These are phyloP conservation scores for Chelidonichthys spinosus DNA, from an alignment of 2,797 vertebrate genomes.

Conservation along the genomic window DNA sequence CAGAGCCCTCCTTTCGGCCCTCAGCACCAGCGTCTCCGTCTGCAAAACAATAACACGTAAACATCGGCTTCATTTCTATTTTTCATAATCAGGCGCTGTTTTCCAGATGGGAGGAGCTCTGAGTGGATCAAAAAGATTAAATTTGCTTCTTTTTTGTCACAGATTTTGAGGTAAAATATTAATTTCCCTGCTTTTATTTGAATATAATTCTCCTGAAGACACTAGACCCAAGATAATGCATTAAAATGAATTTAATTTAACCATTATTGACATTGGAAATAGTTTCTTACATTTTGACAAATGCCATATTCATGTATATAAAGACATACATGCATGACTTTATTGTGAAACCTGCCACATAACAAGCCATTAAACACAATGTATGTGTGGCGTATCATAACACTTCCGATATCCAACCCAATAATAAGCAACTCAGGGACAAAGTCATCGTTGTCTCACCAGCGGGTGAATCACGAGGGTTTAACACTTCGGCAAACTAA, in stretches of 20 bases:
- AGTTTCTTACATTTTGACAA: neutral
- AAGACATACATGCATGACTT: neutral
- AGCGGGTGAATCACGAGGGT: slow-evolving; percentile 7
- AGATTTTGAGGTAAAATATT: neutral
- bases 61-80: too few relatives aligned
- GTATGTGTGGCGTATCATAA: neutral
- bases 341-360: neutral
- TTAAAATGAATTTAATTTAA: neutral
- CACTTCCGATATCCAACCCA: neutral
- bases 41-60: slow-evolving; percentile 62
- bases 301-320: neutral
- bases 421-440: neutral
- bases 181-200: neutral
- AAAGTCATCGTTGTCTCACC: slow-evolving; percentile 6
- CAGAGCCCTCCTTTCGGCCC: slow-evolving; percentile 90
- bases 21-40: slow-evolving; percentile 93
- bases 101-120: neutral
- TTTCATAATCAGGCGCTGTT: too few relatives aligned
- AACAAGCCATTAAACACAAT: neutral
- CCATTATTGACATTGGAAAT: neutral
- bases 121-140: too few relatives aligned
- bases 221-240: neutral
- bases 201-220: neutral
- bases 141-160: too few relatives aligned
- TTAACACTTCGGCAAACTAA: neutral